Conservation (phyloP, 2,888 invertebrate species). For the Thecophora atra region DNA sequence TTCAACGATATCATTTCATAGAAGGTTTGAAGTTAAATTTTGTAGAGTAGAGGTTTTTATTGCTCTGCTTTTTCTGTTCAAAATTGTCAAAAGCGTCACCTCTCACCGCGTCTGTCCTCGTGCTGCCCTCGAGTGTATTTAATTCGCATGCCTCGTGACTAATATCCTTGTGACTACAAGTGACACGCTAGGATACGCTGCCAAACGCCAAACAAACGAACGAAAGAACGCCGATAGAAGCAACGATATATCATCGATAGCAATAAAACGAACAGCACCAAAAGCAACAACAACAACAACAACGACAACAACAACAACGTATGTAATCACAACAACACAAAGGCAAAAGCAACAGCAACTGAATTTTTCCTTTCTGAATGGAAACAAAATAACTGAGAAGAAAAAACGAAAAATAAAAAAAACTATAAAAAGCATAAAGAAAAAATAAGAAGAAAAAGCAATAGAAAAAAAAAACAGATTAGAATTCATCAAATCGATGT, state of each 20-base stretch:
- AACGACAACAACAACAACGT: neutral
- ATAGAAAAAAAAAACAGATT: constrained; percentile 3
- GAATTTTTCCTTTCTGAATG: neutral
- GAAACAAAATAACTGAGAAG: neutral
- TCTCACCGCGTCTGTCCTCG: too few species aligned
- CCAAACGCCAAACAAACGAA: too few species aligned
- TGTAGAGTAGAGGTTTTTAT: too few species aligned
- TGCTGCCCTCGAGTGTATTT: neutral
- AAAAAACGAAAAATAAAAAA: neutral
- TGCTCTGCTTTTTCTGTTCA: too few species aligned
- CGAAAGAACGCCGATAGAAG: neutral
- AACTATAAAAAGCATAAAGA: too few species aligned
- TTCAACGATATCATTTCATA: too few species aligned
- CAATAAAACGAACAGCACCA: neutral
- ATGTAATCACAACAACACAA: neutral
- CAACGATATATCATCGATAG: neutral
- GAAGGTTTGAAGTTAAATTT: too few species aligned
- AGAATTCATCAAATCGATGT: constrained; percentile 19
- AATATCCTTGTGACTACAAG: constrained; percentile 7
- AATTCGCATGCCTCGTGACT: neutral
- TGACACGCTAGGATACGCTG: neutral
- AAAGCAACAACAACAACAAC: neutral
- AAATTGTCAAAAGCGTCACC: too few species aligned
- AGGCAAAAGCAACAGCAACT: neutral
- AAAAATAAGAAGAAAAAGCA: too few species aligned